Evolutionary conservation across 2,888 invertebrate species (phyloP).

Genomic region (Litoditis marina): DNA sequence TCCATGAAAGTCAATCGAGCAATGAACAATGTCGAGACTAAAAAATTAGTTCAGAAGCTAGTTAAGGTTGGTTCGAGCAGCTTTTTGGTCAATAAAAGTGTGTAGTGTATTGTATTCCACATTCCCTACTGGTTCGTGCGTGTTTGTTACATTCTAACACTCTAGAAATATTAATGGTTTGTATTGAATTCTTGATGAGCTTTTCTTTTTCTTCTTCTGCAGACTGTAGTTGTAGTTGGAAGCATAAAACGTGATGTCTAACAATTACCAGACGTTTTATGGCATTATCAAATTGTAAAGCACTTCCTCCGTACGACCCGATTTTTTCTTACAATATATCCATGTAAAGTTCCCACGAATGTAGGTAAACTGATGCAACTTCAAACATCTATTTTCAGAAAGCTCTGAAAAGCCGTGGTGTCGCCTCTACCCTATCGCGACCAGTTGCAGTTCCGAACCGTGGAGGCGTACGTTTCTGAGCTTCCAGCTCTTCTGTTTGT

Average conservation of each 20-base stretch:
- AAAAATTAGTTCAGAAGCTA: slow-evolving; percentile 19
- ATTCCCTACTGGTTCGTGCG: background rate
- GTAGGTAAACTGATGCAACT: too few species aligned
- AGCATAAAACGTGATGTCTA: too few species aligned
- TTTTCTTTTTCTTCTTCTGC: too few species aligned
- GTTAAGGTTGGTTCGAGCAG: slow-evolving; percentile 22
- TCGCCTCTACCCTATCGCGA: slow-evolving; percentile 7
- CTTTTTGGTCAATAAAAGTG: too few species aligned
- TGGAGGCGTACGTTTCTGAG: slow-evolving; percentile 22
- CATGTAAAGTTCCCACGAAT: too few species aligned
- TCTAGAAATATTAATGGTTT: background rate
- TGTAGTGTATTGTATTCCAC: background rate
- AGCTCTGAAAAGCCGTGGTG: slow-evolving; percentile 17
- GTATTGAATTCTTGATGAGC: background rate
- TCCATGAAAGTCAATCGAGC: too few species aligned
- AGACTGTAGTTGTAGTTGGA: too few species aligned
- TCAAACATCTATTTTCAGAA: slow-evolving; percentile 23
- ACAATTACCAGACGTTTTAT: too few species aligned
- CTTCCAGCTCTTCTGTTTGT: too few species aligned
- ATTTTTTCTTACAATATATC: too few species aligned
- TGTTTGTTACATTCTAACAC: background rate
- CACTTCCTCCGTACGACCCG: too few species aligned
- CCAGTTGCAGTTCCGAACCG: slow-evolving; percentile 1
- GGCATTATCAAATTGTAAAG: too few species aligned
- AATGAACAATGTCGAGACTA: slow-evolving; percentile 15